phyloP scores from a whole-genome alignment of 1,140 invertebrate species.

The Laupala kohalensis region DNA sequence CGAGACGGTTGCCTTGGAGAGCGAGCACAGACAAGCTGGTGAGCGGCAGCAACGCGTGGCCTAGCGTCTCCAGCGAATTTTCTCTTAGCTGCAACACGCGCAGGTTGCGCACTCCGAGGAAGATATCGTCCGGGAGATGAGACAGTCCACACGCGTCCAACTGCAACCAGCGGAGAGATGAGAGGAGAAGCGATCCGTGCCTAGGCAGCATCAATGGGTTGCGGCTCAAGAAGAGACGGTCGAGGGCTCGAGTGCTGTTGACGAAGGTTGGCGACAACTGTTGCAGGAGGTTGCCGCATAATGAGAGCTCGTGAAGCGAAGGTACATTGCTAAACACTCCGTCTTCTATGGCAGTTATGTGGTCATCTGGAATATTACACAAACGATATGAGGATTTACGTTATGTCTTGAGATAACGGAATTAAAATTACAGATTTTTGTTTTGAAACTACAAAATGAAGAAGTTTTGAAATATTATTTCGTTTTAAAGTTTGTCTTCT shows the following conservation, averaged over 20 bases:
- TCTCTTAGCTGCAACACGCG: background rate
- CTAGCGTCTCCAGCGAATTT: background rate
- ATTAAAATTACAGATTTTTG: no score
- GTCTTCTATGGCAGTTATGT: no score
- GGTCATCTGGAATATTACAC: no score
- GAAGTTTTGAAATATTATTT: no score
- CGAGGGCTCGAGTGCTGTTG: background rate
- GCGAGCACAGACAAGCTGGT: background rate
- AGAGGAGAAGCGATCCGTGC: background rate
- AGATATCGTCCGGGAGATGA: background rate
- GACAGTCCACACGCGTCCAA: background rate
- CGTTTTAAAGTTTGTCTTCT: no score
- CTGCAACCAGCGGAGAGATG: background rate
- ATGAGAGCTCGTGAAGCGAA: no score
- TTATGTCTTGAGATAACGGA: no score
- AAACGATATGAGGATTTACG: no score
- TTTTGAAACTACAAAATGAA: no score
- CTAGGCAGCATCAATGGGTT: background rate
- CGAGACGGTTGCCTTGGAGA: background rate
- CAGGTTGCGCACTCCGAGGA: background rate
- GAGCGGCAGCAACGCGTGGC: background rate
- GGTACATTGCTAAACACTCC: no score
- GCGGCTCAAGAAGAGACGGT: background rate
- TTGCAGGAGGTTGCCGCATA: no score
- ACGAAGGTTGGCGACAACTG: no score